Evolutionary conservation across 1,140 invertebrate genomes (phyloP).

Genomic region (Magallana ariakensis): DNA sequence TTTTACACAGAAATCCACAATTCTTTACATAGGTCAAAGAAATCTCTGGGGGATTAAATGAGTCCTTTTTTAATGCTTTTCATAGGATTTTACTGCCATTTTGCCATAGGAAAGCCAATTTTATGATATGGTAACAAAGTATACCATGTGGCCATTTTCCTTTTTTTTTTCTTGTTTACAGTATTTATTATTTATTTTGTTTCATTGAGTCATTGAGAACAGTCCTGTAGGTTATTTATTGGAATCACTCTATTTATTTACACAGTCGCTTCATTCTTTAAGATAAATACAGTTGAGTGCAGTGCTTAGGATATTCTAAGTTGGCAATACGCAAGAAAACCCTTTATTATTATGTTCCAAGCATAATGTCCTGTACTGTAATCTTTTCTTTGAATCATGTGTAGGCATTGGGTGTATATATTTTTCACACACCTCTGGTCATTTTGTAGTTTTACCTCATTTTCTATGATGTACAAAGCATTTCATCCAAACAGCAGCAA

Average conservation of each 20-base stretch:
- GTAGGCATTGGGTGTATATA: slow-evolving; percentile 17
- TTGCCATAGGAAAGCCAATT: slow-evolving; percentile 8
- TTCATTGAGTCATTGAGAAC: slow-evolving; percentile 4
- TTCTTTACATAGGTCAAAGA: background rate
- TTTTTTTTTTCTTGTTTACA: background rate
- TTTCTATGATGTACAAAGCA: background rate
- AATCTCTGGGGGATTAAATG: background rate
- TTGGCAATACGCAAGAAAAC: slow-evolving; percentile 31
- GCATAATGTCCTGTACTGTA: background rate
- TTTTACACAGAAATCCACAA: background rate
- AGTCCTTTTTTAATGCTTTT: slow-evolving; percentile 7
- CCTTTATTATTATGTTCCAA: background rate
- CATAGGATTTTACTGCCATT: slow-evolving; percentile 33
- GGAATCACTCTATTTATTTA: slow-evolving; percentile 10
- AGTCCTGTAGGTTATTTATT: background rate
- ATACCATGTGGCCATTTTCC: slow-evolving; percentile 19
- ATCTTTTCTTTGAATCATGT: background rate
- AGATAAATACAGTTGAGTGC: background rate
- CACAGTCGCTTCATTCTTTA: background rate
- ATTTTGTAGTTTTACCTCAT: slow-evolving; percentile 12
- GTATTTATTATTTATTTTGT: slow-evolving; percentile 36
- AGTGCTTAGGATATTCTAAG: slow-evolving; percentile 38
- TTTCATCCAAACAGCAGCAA: slow-evolving; percentile 27
- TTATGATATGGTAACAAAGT: background rate
- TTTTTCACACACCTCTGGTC: background rate